A percentile compares a stretch with the other conserved stretches of the same genome.
phyloP scores from a whole-genome alignment of 2,113 vertebrate genomes.

The Prochilodus magdalenae region DNA sequence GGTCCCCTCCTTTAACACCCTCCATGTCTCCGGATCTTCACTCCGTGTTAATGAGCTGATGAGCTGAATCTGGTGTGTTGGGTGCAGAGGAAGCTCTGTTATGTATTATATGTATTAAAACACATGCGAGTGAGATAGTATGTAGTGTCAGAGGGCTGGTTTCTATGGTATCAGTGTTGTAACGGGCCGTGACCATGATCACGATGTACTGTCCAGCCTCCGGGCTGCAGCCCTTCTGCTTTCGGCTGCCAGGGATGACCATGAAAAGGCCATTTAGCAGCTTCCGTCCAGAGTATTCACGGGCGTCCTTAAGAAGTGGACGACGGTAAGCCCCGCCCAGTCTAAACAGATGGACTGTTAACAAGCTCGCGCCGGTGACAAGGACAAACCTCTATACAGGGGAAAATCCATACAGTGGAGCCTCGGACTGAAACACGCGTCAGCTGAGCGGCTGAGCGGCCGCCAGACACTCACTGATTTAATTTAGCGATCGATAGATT shows the following conservation, averaged over 20 bases:
- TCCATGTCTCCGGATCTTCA: too few relatives aligned
- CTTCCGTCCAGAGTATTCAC: background rate
- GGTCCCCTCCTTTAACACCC: too few relatives aligned
- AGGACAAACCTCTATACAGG: conserved; percentile 61
- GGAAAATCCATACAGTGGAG: conserved; percentile 67
- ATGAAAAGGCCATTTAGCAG: background rate
- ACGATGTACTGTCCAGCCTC: too few relatives aligned
- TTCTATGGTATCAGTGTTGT: too few relatives aligned
- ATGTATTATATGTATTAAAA: too few relatives aligned
- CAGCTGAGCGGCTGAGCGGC: conserved; percentile 43
- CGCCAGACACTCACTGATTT: conserved; percentile 61
- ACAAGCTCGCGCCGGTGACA: conserved; percentile 54
- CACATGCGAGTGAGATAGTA: too few relatives aligned
- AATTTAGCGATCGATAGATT: conserved; percentile 76
- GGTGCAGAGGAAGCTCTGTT: too few relatives aligned
- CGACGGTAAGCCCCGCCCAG: background rate
- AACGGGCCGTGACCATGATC: too few relatives aligned
- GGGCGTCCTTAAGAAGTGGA: background rate
- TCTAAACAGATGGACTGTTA: conserved; percentile 44
- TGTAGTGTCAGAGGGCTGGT: too few relatives aligned
- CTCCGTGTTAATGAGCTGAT: too few relatives aligned
- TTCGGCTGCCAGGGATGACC: background rate
- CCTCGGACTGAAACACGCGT: conserved; percentile 43
- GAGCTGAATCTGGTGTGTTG: too few relatives aligned
- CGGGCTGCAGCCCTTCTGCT: background rate